Conservation (phyloP, 1,140 invertebrate genomes). For the Grapholita molesta region DNA sequence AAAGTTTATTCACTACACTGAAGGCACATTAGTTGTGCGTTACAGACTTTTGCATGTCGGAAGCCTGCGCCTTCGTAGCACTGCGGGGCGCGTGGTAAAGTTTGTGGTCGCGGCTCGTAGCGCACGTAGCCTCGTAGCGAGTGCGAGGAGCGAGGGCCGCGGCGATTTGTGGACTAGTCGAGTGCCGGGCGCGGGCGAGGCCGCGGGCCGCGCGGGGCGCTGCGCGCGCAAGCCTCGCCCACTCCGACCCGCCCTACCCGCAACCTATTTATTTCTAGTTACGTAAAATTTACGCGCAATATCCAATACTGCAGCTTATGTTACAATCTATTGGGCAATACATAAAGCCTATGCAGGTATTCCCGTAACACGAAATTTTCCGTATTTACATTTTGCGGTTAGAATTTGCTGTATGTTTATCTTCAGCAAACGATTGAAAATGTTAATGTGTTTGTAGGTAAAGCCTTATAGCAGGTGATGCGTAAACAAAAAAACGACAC, state of each 20-base stretch:
- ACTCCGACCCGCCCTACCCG: slow-evolving; percentile 71
- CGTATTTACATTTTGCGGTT: neutral
- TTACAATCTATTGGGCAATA: slow-evolving; percentile 38
- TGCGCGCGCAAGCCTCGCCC: slow-evolving; percentile 67
- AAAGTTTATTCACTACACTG: slow-evolving; percentile 48
- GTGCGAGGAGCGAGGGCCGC: slow-evolving; percentile 41
- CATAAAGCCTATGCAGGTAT: slow-evolving; percentile 26
- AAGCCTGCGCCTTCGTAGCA: slow-evolving; percentile 34
- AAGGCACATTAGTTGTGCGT: slow-evolving; percentile 30
- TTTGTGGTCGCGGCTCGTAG: slow-evolving; percentile 40
- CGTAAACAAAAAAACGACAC: slow-evolving; percentile 63
- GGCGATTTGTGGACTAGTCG: slow-evolving; percentile 61
- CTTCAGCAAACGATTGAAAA: slow-evolving; percentile 30
- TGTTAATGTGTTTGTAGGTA: slow-evolving; percentile 61
- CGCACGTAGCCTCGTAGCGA: slow-evolving; percentile 32
- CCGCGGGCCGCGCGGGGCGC: slow-evolving; percentile 28
- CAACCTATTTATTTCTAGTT: slow-evolving; percentile 78
- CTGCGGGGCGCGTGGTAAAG: slow-evolving; percentile 52
- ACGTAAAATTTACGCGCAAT: slow-evolving; percentile 78
- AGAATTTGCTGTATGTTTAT: neutral
- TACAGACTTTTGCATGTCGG: slow-evolving; percentile 31
- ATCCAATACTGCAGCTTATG: slow-evolving; percentile 68
- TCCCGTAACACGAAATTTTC: neutral
- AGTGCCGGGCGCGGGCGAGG: slow-evolving; percentile 38
- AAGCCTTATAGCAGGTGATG: slow-evolving; percentile 54